These are phyloP conservation scores for Microctenopoma stevenorrisi DNA, from an alignment of 2,797 vertebrate genomes.

Conservation along the genomic window DNA sequence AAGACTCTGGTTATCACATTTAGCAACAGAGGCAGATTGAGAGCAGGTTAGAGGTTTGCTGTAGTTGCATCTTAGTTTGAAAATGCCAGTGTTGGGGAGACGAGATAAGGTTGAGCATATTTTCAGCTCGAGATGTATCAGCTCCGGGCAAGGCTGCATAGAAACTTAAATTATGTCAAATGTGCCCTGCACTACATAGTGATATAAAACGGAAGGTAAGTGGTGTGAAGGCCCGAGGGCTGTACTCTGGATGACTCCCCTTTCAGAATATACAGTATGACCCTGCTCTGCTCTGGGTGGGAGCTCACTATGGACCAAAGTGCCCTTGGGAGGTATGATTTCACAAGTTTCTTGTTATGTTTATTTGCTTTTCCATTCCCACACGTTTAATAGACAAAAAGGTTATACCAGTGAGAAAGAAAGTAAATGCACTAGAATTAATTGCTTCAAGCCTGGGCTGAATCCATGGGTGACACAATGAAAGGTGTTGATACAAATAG, in stretches of 20 bases:
- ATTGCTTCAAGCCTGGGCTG: slow-evolving; percentile 20
- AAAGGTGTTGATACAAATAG: slow-evolving; percentile 21
- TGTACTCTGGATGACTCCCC: slow-evolving; percentile 23
- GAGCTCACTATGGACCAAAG: slow-evolving; percentile 71
- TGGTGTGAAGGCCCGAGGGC: slow-evolving; percentile 17
- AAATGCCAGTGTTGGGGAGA: slow-evolving; percentile 32
- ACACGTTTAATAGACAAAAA: slow-evolving; percentile 2
- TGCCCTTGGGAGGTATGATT: slow-evolving; percentile 59
- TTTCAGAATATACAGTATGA: slow-evolving; percentile 24
- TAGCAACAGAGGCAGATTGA: slow-evolving; percentile 22
- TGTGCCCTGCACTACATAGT: slow-evolving; percentile 11
- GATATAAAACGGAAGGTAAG: slow-evolving; percentile 39
- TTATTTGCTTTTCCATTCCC: slow-evolving; percentile 12
- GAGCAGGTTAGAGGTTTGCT: slow-evolving; percentile 43
- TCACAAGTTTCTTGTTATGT: slow-evolving; percentile 18
- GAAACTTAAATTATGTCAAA: slow-evolving; percentile 40
- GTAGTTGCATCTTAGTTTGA: slow-evolving; percentile 43
- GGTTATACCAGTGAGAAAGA: slow-evolving; percentile 6
- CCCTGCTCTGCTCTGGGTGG: slow-evolving; percentile 32
- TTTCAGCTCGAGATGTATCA: slow-evolving; percentile 25
- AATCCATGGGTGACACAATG: slow-evolving; percentile 7
- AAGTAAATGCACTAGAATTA: slow-evolving; percentile 18
- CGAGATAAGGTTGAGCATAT: slow-evolving; percentile 11
- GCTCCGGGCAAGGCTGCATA: slow-evolving; percentile 18
- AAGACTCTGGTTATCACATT: slow-evolving; percentile 58